Percentiles rank a stretch among this genome's conserved stretches.
Conservation (phyloP, 35 echinoderm and acorn worm species). For the Lytechinus pictus region DNA sequence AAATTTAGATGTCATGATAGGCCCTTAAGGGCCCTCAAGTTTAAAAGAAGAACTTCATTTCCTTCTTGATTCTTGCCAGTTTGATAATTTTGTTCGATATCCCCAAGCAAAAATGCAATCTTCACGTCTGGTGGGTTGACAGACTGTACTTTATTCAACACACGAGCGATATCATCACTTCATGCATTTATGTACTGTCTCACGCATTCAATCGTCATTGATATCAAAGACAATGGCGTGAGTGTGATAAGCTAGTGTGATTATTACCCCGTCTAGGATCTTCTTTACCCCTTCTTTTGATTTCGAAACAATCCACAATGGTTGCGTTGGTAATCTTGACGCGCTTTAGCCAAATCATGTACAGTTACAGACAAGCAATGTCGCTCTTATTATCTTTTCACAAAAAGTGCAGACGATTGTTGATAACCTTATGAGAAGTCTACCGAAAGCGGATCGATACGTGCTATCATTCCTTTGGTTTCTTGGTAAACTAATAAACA, state of each 20-base stretch:
- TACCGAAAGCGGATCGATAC: background rate
- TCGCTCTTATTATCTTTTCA: background rate
- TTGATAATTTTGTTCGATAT: no score
- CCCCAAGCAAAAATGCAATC: no score
- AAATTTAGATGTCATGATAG: no score
- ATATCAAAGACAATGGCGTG: background rate
- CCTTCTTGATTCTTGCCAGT: no score
- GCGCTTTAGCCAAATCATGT: background rate
- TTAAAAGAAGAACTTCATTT: no score
- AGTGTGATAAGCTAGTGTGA: background rate
- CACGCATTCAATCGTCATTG: no score
- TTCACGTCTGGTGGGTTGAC: no score
- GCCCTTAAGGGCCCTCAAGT: no score
- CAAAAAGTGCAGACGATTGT: background rate
- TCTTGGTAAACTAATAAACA: background rate
- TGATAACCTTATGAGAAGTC: background rate
- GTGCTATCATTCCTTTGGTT: background rate
- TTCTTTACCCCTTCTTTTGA: background rate
- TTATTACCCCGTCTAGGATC: background rate
- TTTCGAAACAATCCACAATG: background rate
- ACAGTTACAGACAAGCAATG: slow-evolving; percentile 9
- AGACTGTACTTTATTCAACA: no score
- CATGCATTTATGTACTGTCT: no score
- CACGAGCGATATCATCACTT: no score
- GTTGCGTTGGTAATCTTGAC: background rate